These are phyloP conservation scores for Microtus oregoni DNA, from an alignment of 2,113 vertebrate genomes.

Conservation along the genomic window DNA sequence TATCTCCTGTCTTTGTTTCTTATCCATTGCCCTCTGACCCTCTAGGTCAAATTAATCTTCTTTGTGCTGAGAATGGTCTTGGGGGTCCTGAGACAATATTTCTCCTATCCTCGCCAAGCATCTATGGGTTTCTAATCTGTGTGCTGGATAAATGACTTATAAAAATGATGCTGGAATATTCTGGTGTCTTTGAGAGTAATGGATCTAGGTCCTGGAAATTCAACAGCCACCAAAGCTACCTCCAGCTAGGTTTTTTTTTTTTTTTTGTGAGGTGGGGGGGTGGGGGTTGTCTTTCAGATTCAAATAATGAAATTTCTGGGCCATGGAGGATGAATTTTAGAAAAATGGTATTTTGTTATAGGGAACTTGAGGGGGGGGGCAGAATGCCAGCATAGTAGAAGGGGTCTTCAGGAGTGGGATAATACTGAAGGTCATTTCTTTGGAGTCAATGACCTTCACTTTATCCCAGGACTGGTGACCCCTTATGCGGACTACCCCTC, in stretches of 20 bases:
- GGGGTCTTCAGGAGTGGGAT: background rate
- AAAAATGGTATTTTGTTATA: background rate
- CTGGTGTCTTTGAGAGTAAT: background rate
- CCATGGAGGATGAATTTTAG: background rate
- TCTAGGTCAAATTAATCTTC: background rate
- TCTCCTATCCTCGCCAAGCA: too few relatives aligned
- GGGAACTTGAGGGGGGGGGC: background rate
- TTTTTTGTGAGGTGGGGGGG: too few relatives aligned
- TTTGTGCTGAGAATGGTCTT: background rate
- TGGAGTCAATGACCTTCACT: background rate
- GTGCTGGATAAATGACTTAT: background rate
- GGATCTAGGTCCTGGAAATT: background rate
- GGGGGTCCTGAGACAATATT: background rate
- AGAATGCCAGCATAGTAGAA: background rate
- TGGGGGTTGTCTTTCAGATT: background rate
- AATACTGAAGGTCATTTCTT: background rate
- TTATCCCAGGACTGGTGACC: too few relatives aligned
- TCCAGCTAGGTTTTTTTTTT: background rate
- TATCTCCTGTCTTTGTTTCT: background rate
- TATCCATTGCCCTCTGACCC: background rate
- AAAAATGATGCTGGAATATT: background rate
- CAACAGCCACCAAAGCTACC: background rate
- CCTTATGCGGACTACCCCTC: too few relatives aligned
- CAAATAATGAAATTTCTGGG: background rate
- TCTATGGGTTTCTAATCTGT: background rate